A percentile compares a stretch with the other conserved stretches of the same genome.
Evolutionary conservation across 2,797 vertebrate species (phyloP).

Genomic region (Helarctos malayanus): DNA sequence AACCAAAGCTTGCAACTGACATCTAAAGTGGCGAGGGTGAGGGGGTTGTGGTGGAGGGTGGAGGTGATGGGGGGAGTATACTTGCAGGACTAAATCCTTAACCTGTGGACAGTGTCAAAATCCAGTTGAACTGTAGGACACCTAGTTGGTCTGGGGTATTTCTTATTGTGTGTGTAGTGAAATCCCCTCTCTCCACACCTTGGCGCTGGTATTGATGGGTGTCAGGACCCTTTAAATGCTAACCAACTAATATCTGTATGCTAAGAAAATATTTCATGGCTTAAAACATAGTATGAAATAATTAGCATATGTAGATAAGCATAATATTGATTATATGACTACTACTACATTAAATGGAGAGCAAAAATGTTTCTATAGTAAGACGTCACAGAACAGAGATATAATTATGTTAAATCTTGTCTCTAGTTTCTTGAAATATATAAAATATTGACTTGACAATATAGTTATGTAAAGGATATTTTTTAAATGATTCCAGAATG

Average conservation of each 20-base stretch:
- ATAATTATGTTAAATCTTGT: background rate
- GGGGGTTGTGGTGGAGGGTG: background rate
- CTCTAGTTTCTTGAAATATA: slow-evolving; percentile 3
- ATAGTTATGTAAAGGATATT: background rate
- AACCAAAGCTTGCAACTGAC: background rate
- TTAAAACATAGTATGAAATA: slow-evolving; percentile 1
- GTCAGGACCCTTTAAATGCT: background rate
- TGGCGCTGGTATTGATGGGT: background rate
- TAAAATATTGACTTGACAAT: slow-evolving; percentile 30
- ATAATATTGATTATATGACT: background rate
- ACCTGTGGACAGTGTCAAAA: background rate
- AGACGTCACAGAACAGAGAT: background rate
- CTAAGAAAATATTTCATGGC: background rate
- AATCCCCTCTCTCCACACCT: background rate
- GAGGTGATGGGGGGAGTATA: background rate
- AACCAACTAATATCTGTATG: background rate
- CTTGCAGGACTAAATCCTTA: background rate
- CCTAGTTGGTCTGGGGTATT: background rate
- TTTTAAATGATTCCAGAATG: background rate
- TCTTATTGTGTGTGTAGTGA: background rate
- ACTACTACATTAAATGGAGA: background rate
- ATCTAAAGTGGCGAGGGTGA: background rate
- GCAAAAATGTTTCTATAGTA: background rate
- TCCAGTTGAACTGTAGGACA: background rate
- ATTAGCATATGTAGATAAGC: background rate